Evolutionary conservation across 2,113 vertebrate genomes (phyloP), one percentile per base, ranked within the genome.

Genomic region (Neoarius graeffei): DNA sequence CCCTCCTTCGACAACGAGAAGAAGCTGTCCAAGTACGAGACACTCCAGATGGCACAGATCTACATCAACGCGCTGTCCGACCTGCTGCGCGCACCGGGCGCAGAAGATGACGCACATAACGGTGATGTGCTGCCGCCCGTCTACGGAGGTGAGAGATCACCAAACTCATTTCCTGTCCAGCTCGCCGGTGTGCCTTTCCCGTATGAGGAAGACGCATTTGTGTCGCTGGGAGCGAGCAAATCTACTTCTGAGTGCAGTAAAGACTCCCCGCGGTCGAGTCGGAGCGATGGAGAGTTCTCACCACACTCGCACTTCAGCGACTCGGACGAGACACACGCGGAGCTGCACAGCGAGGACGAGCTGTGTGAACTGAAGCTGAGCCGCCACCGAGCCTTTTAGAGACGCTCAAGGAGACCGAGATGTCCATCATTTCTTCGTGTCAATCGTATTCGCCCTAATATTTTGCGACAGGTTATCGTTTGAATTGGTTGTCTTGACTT

Each of bases 11-110:
- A 98, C 94, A 97, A 98, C 92, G 98, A 99, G 95, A 99, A 99
- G 94, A 99, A 99, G 91, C 96, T 99, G 67, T 99, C 98, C 92
- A 99, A 99, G 87, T 99, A 99, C 60, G 98, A 99, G 92, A 99
- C 98, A n/a, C 92, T 99, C 83, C 98, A 99, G 94, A 99, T 99
- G 98, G 98, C 98, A 13, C 98, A 99, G 92, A 99, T 99, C 93
- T 99, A 99, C 95, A 99, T 99, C 93, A 98, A 97, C 89, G 98
- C 98, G 1, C 93, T 99, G 90, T 97, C 97, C 0, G 98, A 99
- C 67, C 95, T 99, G 84, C 95, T 99, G 27, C 93, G 97, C 83
- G 93, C 93, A 30, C 89, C 96, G 88, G 52, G 91, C 52, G n/a
- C 87, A 90, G 90, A 89, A 66, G 86, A 73, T 67, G 91, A 88